These are phyloP conservation scores for Lasioglossum marginatum DNA, from an alignment of 2,888 invertebrate genomes.

Conservation along the genomic window DNA sequence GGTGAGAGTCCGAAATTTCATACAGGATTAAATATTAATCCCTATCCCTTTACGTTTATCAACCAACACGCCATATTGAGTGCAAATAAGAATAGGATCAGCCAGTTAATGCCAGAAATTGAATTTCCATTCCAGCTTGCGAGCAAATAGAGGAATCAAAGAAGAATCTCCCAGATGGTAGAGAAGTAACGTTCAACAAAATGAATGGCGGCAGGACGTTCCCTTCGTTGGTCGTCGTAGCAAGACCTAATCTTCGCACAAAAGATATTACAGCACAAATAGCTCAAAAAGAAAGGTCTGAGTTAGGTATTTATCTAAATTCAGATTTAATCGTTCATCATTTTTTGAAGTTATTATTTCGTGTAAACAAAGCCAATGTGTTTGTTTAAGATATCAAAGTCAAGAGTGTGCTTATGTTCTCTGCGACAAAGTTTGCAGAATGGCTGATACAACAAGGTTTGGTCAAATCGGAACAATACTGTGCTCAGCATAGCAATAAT, in stretches of 20 bases:
- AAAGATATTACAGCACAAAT: constrained; percentile 86
- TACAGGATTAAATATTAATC: neutral
- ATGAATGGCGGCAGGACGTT: constrained; percentile 93
- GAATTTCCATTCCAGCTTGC: constrained; percentile 67
- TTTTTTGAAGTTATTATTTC: neutral
- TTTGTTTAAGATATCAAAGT: constrained; percentile 89
- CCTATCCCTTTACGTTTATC: neutral
- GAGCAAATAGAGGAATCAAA: constrained; percentile 86
- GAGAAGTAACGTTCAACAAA: constrained; percentile 92
- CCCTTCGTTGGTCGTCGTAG: constrained; percentile 93
- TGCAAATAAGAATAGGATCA: neutral
- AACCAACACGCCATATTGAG: neutral
- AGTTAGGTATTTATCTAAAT: constrained; percentile 81
- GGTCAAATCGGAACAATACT: constrained; percentile 92
- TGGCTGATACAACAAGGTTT: constrained; percentile 95
- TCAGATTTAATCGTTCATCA: neutral
- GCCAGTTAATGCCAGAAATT: neutral
- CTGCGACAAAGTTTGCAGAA: constrained; percentile 94
- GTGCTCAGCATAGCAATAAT: constrained; percentile 87
- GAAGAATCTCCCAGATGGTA: constrained; percentile 88
- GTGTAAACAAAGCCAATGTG: neutral
- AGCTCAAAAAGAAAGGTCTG: constrained; percentile 82
- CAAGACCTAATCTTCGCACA: constrained; percentile 91
- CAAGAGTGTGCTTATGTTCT: constrained; percentile 92
- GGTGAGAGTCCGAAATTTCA: constrained; percentile 60